Evolutionary conservation across 2,113 vertebrate species (phyloP).

Genomic region (Tragelaphus scriptus): DNA sequence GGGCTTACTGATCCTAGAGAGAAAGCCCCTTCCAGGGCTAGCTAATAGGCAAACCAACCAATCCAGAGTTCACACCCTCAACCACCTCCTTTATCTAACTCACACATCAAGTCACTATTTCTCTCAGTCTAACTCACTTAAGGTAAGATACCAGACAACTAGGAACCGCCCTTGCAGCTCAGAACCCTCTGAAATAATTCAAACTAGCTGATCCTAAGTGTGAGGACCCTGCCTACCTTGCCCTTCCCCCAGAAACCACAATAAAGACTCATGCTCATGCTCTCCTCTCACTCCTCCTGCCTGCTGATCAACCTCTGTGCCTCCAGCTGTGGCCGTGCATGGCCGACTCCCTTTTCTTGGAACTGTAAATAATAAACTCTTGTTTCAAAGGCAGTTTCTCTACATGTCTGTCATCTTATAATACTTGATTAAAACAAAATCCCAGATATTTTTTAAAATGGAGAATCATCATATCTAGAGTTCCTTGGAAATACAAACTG

Average conservation of each 20-base stretch:
- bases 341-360: not conserved
- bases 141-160: not conserved
- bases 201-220: not conserved
- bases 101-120: not conserved
- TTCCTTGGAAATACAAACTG: not conserved
- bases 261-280: not conserved
- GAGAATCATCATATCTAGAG: not conserved
- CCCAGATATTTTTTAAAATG: not conserved
- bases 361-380: not conserved
- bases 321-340: not conserved
- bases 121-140: not conserved
- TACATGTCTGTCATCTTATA: not conserved
- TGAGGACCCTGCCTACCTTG: not conserved
- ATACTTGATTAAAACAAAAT: not conserved
- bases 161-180: not conserved
- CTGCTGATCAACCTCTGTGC: not conserved
- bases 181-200: not conserved
- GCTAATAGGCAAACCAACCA: not conserved
- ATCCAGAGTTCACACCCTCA: not conserved
- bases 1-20: not conserved
- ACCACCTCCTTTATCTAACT: not conserved
- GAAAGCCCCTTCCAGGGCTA: not conserved
- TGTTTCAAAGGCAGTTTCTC: not conserved
- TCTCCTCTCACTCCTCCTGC: not conserved
- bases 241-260: not conserved